A percentile compares a stretch with the other conserved stretches of the same genome.
phyloP scores from a whole-genome alignment of 1,140 invertebrate species.

The Lucilia cuprina region DNA sequence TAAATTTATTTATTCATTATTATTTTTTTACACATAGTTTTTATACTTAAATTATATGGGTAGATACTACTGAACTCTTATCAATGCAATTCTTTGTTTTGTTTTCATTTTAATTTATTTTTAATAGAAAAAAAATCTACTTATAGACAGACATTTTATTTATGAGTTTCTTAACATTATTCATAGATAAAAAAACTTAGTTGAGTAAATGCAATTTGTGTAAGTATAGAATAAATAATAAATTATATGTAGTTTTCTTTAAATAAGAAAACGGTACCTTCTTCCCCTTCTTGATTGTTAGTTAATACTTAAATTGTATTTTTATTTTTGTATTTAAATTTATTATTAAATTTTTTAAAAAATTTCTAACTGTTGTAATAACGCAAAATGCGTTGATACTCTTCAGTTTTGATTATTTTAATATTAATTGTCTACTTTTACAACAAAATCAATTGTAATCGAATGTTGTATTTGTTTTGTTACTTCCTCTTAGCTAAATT shows the following conservation, averaged over 20 bases:
- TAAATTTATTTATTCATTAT: background rate
- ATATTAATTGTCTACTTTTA: background rate
- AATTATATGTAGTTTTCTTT: background rate
- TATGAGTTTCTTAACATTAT: background rate
- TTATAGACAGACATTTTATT: constrained; percentile 2
- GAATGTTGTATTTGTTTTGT: background rate
- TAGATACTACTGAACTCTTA: background rate
- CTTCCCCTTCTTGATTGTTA: background rate
- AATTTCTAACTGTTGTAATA: background rate
- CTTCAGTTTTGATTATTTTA: background rate
- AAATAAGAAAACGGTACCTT: background rate
- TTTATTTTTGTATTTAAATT: background rate
- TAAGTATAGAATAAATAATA: background rate
- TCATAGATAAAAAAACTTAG: background rate
- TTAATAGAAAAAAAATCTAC: background rate
- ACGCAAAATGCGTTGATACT: background rate
- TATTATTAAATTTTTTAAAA: background rate
- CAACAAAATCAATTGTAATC: background rate
- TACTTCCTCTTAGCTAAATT: background rate
- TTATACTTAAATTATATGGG: background rate
- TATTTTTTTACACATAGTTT: background rate
- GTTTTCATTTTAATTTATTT: background rate
- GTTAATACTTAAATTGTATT: background rate
- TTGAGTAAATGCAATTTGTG: background rate
- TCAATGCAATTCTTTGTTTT: background rate